Conservation (phyloP, 92 coral and sea anemone genomes). For the Siderastrea radians region DNA sequence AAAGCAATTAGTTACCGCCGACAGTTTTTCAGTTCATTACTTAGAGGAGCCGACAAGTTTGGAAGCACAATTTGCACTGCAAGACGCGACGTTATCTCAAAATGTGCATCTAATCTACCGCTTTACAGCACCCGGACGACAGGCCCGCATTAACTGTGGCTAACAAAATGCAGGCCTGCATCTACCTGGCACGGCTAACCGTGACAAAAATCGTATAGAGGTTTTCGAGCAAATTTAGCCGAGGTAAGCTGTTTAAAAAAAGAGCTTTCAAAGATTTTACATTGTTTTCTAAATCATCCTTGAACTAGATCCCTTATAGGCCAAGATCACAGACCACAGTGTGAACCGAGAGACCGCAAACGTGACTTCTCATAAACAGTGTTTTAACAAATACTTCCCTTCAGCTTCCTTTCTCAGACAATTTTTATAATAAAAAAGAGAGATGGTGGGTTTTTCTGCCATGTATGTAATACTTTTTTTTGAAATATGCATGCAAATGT, state of each 20-base stretch:
- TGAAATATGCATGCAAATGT: not conserved
- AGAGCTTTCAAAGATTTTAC: not conserved
- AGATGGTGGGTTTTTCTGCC: not conserved
- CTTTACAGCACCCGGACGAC: conserved; percentile 30
- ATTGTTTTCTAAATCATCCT: conserved; percentile 28
- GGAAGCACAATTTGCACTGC: not conserved
- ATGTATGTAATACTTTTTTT: not conserved
- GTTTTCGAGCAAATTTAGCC: conserved; percentile 13
- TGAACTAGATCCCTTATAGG: not conserved
- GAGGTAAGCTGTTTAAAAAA: conserved; percentile 32
- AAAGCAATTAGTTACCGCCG: not conserved
- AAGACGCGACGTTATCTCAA: conserved; percentile 17
- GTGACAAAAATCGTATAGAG: not conserved
- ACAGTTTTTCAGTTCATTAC: not conserved
- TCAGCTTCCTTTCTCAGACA: not conserved
- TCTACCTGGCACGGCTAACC: not conserved
- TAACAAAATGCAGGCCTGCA: conserved; percentile 42
- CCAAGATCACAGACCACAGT: not conserved
- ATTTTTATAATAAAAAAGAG: not conserved
- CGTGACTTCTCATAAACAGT: not conserved
- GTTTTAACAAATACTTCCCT: not conserved
- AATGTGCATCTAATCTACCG: conserved; percentile 50
- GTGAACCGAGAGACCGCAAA: not conserved
- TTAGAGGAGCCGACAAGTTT: conserved; percentile 3
- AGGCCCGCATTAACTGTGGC: conserved; percentile 17